A percentile compares a stretch with the other conserved stretches of the same genome.
phyloP scores from a whole-genome alignment of 64 coral and sea anemone species.

The Montipora cactus region DNA sequence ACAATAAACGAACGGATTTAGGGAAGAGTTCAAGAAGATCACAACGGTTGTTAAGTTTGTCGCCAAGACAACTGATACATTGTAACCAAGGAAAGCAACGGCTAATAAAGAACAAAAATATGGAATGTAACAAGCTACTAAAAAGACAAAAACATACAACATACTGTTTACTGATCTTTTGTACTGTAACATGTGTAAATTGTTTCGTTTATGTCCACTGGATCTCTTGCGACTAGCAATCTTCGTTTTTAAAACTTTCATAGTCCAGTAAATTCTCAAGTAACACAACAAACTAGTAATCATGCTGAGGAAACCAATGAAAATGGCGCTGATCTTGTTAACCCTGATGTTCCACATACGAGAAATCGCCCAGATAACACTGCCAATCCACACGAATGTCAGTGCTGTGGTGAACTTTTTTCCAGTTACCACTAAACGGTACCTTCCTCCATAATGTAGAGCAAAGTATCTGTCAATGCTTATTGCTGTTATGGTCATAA shows the following conservation, averaged over 20 bases:
- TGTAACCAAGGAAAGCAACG: conserved; percentile 21
- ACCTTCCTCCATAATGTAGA: neutral
- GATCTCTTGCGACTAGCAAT: neutral
- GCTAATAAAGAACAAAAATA: conserved; percentile 21
- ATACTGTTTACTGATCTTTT: conserved; percentile 33
- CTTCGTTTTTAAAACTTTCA: conserved; percentile 22
- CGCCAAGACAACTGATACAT: neutral
- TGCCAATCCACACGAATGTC: neutral
- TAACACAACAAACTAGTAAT: conserved; percentile 13
- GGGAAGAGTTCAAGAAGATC: conserved; percentile 32
- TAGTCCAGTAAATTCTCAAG: conserved; percentile 15
- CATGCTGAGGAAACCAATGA: conserved; percentile 4
- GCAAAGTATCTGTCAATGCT: conserved; percentile 68
- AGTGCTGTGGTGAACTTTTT: neutral
- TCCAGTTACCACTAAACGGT: conserved; percentile 8
- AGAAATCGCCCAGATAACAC: neutral
- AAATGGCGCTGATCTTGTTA: neutral
- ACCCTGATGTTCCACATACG: neutral
- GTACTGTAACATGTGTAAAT: conserved; percentile 6
- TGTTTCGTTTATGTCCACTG: neutral
- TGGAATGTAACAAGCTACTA: conserved; percentile 52
- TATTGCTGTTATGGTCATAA: conserved; percentile 8
- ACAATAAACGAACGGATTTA: conserved; percentile 64
- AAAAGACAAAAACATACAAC: conserved; percentile 28
- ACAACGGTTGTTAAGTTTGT: conserved; percentile 41